A percentile compares a stretch with the other conserved stretches of the same genome.
Evolutionary conservation across 1,140 invertebrate species (phyloP).

Genomic region (Spodoptera litura): DNA sequence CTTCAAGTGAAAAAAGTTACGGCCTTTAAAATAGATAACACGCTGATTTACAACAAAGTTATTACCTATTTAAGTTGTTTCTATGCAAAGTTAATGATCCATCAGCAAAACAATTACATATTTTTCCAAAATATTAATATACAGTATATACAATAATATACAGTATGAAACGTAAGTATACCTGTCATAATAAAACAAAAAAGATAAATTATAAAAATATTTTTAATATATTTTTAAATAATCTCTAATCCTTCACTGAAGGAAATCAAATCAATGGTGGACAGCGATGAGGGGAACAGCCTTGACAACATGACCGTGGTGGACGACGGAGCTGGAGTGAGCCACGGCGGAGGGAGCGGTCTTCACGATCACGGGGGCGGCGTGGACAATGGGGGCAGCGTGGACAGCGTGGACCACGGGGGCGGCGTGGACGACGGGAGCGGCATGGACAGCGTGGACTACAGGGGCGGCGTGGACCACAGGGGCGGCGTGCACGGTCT

Average conservation of each 20-base stretch:
- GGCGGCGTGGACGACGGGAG: conserved; percentile 65
- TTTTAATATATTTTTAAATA: conserved; percentile 16
- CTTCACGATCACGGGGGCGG: conserved; percentile 75
- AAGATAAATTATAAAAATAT: conserved; percentile 29
- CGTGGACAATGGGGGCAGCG: conserved; percentile 70
- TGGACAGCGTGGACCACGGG: conserved; percentile 72
- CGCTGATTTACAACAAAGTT: too few species aligned
- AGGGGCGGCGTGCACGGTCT: conserved; percentile 53
- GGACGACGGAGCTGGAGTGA: conserved; percentile 76
- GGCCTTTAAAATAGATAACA: too few species aligned
- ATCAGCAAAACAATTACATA: neutral
- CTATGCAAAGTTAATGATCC: too few species aligned
- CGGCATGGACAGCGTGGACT: conserved; percentile 59
- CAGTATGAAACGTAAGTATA: too few species aligned
- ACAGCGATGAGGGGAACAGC: conserved; percentile 85
- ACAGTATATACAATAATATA: too few species aligned
- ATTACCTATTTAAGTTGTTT: neutral
- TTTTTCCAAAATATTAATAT: neutral
- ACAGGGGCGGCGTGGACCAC: conserved; percentile 44
- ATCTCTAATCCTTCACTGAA: conserved; percentile 33
- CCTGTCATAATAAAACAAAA: conserved; percentile 15
- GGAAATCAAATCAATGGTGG: conserved; percentile 64
- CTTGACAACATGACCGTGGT: conserved; percentile 85
- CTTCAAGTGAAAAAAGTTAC: too few species aligned
- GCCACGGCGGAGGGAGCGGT: conserved; percentile 74